These are phyloP conservation scores for Melangyna quadrimaculata DNA, from an alignment of 2,888 invertebrate species.

Conservation along the genomic window DNA sequence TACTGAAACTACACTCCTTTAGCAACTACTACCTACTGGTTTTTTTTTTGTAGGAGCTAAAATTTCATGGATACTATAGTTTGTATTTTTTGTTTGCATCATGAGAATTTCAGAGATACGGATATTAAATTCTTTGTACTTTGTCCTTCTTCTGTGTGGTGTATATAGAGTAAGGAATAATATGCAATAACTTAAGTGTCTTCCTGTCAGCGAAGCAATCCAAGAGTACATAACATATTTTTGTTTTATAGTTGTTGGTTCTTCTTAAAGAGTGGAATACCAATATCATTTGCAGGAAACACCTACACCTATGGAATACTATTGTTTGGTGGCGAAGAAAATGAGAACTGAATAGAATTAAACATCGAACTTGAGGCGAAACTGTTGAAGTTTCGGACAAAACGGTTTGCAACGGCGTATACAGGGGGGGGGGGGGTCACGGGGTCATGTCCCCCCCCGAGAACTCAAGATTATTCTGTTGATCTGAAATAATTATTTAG, in stretches of 20 bases:
- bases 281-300: neutral
- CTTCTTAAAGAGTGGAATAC: neutral
- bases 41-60: conserved; percentile 1
- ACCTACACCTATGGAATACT: too few relatives aligned
- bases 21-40: neutral
- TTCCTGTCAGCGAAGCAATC: neutral
- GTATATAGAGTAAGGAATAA: neutral
- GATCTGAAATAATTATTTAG: too few relatives aligned
- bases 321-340: too few relatives aligned
- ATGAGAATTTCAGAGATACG: neutral
- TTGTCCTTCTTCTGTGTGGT: neutral
- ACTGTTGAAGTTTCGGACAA: too few relatives aligned
- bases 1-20: conserved; percentile 1
- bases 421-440: too few relatives aligned
- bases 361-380: too few relatives aligned
- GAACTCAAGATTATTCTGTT: too few relatives aligned
- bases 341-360: too few relatives aligned
- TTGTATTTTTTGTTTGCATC: neutral
- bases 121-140: conserved; percentile 11
- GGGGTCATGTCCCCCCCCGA: too few relatives aligned
- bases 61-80: neutral
- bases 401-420: too few relatives aligned
- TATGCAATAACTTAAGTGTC: conserved; percentile 3
- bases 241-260: too few relatives aligned
- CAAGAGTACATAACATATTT: neutral